Evolutionary conservation across 2,797 vertebrate species (phyloP).

Genomic region (Mormyrus proboscirostris): DNA sequence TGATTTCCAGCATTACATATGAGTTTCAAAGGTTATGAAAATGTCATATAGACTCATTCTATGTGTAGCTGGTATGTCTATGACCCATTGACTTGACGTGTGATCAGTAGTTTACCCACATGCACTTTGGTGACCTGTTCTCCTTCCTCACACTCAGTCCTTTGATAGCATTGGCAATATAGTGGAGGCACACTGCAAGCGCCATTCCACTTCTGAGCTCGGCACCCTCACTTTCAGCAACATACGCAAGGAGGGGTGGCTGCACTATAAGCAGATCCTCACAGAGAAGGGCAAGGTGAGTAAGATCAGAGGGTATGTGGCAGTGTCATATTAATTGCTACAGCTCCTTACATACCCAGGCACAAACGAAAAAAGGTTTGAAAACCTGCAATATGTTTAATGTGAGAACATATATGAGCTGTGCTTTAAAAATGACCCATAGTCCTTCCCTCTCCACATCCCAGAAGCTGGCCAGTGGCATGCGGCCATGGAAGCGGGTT

Average conservation of each 20-base stretch:
- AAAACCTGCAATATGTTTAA: neutral
- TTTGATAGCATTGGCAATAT: slow-evolving; percentile 69
- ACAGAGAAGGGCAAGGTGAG: slow-evolving; percentile 80
- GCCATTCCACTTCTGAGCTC: slow-evolving; percentile 75
- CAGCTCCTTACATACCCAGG: neutral
- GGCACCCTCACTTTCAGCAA: slow-evolving; percentile 65
- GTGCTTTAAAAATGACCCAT: neutral
- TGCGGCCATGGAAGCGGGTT: slow-evolving; percentile 79
- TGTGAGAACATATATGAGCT: too few relatives aligned
- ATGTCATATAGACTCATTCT: neutral
- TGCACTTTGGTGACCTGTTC: neutral
- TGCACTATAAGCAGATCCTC: slow-evolving; percentile 79
- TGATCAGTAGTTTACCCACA: neutral
- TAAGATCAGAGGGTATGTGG: neutral
- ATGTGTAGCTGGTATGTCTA: neutral
- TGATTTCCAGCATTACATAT: neutral
- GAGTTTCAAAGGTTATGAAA: neutral
- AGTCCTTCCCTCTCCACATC: slow-evolving; percentile 31
- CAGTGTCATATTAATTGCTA: neutral
- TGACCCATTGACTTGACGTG: neutral
- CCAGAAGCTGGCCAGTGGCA: slow-evolving; percentile 74
- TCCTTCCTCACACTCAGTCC: slow-evolving; percentile 53
- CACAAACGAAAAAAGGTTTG: neutral
- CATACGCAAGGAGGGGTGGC: slow-evolving; percentile 76
- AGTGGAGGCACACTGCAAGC: slow-evolving; percentile 66